Percentiles rank a stretch among this genome's conserved stretches.
Evolutionary conservation across 2,888 invertebrate species (phyloP).

Genomic region (Dinocampus coccinellae): DNA sequence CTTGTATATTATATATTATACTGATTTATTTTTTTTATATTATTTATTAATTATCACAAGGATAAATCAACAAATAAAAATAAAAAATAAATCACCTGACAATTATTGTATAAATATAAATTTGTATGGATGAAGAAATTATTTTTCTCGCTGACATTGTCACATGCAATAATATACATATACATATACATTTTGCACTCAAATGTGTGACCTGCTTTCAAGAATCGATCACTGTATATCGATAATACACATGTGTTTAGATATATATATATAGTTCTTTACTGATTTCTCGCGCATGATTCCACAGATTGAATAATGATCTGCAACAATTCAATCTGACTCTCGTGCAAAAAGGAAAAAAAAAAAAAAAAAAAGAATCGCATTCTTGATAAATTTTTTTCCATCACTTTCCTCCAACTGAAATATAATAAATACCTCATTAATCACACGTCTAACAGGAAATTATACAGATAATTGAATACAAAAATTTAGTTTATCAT

Average conservation of each 20-base stretch:
- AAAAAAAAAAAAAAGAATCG: not conserved
- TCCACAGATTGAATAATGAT: too few relatives aligned
- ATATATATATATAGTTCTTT: too few relatives aligned
- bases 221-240: conserved; percentile 45
- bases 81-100: not conserved
- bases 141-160: too few relatives aligned
- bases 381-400: not conserved
- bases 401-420: not conserved
- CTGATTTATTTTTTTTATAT: not conserved
- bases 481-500: not conserved
- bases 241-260: too few relatives aligned
- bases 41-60: not conserved
- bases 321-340: too few relatives aligned
- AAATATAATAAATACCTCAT: too few relatives aligned
- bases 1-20: not conserved
- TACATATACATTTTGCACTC: not conserved
- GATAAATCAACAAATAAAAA: not conserved
- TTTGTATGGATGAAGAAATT: not conserved
- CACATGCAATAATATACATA: not conserved
- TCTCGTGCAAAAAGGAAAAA: not conserved
- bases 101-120: not conserved
- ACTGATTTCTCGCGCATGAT: conserved; percentile 7
- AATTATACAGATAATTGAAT: too few relatives aligned
- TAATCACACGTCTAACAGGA: too few relatives aligned
- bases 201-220: conserved; percentile 46